Percentiles rank a stretch among this genome's conserved stretches.
phyloP scores from a whole-genome alignment of 2,797 vertebrate genomes.

The Dendrocincla fuliginosa region DNA sequence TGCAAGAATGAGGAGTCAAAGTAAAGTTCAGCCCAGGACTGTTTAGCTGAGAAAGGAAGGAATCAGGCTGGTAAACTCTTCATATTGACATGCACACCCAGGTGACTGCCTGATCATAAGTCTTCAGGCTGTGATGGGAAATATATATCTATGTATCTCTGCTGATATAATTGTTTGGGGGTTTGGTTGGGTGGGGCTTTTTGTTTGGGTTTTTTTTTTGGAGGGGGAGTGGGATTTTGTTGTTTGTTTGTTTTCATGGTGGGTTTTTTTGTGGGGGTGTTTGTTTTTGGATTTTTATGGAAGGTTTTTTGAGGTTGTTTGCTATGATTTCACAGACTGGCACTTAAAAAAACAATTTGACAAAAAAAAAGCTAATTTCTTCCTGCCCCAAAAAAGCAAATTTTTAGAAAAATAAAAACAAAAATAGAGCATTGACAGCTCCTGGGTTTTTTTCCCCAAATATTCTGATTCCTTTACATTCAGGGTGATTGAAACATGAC shows the following conservation, averaged over 20 bases:
- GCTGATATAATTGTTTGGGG: too few species aligned
- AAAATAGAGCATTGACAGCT: not conserved
- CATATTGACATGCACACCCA: not conserved
- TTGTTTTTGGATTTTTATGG: too few species aligned
- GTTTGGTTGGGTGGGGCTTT: too few species aligned
- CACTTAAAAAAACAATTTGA: not conserved
- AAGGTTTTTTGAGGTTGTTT: not conserved
- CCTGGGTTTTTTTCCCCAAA: not conserved
- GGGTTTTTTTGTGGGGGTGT: too few species aligned
- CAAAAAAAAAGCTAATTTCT: not conserved
- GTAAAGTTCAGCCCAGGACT: not conserved
- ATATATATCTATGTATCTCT: not conserved
- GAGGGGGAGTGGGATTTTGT: too few species aligned
- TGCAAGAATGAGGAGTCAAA: not conserved
- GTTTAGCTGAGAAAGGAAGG: not conserved
- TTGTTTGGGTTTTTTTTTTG: too few species aligned
- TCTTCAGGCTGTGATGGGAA: not conserved
- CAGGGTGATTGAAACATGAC: not conserved
- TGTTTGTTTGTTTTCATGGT: too few species aligned
- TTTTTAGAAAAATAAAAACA: not conserved
- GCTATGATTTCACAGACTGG: not conserved
- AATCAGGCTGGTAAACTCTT: not conserved
- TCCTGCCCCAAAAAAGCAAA: not conserved
- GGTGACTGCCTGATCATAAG: not conserved
- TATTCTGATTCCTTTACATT: not conserved